Conservation (phyloP, 2,888 invertebrate genomes). For the Capitulum mitella region DNA sequence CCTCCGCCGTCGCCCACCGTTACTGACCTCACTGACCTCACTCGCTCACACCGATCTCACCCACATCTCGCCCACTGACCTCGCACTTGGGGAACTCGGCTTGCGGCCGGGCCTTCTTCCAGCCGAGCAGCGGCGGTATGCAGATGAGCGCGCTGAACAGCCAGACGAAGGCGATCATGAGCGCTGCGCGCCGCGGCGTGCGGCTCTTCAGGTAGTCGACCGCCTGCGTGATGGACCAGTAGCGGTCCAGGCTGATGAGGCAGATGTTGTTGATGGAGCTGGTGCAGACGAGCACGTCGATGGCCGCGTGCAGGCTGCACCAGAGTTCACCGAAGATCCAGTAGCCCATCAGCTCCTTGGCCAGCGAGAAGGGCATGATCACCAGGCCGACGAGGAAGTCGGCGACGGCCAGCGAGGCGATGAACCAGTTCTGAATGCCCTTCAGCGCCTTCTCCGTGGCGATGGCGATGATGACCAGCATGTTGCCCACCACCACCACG, state of each 20-base stretch:
- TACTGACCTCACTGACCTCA: too few species aligned
- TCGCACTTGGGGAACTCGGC: constrained; percentile 34
- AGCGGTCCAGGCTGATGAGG: constrained; percentile 89
- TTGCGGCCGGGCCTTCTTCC: constrained; percentile 32
- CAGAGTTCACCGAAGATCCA: constrained; percentile 96
- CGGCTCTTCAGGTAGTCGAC: constrained; percentile 87
- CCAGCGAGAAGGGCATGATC: constrained; percentile 94
- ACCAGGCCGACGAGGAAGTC: constrained; percentile 89
- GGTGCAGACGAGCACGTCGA: constrained; percentile 91
- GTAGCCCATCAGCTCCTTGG: constrained; percentile 95
- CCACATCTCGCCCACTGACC: too few species aligned
- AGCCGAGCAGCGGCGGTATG: constrained; percentile 74
- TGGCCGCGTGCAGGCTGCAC: constrained; percentile 92
- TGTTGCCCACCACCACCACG: constrained; percentile 90
- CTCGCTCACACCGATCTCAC: too few species aligned
- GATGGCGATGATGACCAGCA: constrained; percentile 93
- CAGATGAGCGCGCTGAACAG: constrained; percentile 87
- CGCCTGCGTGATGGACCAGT: constrained; percentile 93
- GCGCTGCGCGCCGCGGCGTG: constrained; percentile 78
- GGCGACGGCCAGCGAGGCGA: constrained; percentile 89
- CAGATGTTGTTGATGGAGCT: constrained; percentile 96
- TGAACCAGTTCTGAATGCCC: constrained; percentile 96
- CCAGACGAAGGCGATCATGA: constrained; percentile 97
- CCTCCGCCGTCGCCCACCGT: too few species aligned
- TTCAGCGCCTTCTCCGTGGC: constrained; percentile 90